Percentiles rank a stretch among this genome's conserved stretches.
phyloP scores from a whole-genome alignment of 2,888 invertebrate species.

The Pseudanteris insignis region DNA sequence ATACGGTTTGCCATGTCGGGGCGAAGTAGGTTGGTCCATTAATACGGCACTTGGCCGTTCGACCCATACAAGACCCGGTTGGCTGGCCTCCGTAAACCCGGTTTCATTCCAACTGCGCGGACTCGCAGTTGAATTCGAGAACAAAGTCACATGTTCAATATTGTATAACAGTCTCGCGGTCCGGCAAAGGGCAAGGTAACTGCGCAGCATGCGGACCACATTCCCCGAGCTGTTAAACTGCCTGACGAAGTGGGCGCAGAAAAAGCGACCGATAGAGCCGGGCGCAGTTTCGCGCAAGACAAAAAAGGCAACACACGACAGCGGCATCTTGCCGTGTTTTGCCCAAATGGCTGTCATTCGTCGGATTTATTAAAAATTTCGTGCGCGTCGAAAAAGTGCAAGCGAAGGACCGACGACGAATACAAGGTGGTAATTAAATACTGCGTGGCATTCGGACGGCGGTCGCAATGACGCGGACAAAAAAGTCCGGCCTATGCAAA shows the following conservation, averaged over 20 bases:
- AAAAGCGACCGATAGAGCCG: slow-evolving; percentile 40
- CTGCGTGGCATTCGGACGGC: slow-evolving; percentile 35
- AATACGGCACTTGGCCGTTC: no score
- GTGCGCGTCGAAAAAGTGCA: slow-evolving; percentile 33
- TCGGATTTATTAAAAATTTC: slow-evolving; percentile 45
- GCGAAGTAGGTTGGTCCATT: no score
- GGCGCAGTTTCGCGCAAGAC: slow-evolving; percentile 26
- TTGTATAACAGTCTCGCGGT: slow-evolving; percentile 37
- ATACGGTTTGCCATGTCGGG: no score
- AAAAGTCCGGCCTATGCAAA: slow-evolving; percentile 39
- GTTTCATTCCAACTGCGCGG: no score
- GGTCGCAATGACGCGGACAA: slow-evolving; percentile 24
- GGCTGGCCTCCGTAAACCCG: no score
- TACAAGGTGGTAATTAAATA: slow-evolving; percentile 48
- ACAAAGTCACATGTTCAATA: slow-evolving; percentile 39
- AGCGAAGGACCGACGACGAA: slow-evolving; percentile 37
- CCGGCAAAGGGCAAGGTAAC: slow-evolving; percentile 47
- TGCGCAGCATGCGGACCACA: slow-evolving; percentile 56
- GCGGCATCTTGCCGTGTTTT: slow-evolving; percentile 42
- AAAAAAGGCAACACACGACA: slow-evolving; percentile 40
- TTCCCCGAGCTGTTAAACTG: slow-evolving; percentile 60
- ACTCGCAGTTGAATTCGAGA: slow-evolving; percentile 33
- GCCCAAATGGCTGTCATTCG: slow-evolving; percentile 45
- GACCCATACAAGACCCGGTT: no score
- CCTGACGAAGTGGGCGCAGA: slow-evolving; percentile 45